Conservation (phyloP, 92 coral and sea anemone species). For the Porites divaricata region DNA sequence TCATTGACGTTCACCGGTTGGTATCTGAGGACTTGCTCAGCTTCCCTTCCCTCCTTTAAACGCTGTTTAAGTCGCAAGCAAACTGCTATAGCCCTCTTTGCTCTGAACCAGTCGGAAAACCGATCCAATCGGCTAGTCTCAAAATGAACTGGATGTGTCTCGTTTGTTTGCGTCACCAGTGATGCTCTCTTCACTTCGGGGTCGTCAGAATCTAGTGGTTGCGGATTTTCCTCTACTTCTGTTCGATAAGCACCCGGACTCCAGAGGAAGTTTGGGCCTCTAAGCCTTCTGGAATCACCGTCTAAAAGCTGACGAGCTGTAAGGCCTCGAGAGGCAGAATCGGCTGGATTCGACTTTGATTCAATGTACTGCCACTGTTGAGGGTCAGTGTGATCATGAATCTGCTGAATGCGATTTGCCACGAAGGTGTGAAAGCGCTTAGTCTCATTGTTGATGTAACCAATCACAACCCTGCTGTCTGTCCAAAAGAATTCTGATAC, state of each 20-base stretch:
- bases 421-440: too few species aligned
- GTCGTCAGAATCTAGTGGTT: conserved; percentile 34
- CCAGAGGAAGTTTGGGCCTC: conserved; percentile 19
- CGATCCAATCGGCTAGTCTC: too few species aligned
- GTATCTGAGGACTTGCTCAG: too few species aligned
- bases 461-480: too few species aligned
- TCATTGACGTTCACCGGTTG: conserved; percentile 25
- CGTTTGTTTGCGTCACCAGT: too few species aligned
- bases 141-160: too few species aligned
- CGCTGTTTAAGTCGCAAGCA: too few species aligned
- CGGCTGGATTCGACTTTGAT: conserved; percentile 44
- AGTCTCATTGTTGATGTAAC: too few species aligned
- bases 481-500: background rate
- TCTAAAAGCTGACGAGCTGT: conserved; percentile 16
- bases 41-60: too few species aligned
- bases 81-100: too few species aligned
- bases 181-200: conserved; percentile 35
- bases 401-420: conserved; percentile 1
- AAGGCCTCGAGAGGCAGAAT: conserved; percentile 43
- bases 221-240: background rate
- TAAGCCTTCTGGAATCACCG: background rate
- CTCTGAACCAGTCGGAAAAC: too few species aligned
- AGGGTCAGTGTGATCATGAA: conserved; percentile 2
- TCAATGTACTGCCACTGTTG: conserved; percentile 29
- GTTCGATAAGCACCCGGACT: background rate